Evolutionary conservation across 1,140 invertebrate genomes (phyloP).

Genomic region (Popillia japonica): DNA sequence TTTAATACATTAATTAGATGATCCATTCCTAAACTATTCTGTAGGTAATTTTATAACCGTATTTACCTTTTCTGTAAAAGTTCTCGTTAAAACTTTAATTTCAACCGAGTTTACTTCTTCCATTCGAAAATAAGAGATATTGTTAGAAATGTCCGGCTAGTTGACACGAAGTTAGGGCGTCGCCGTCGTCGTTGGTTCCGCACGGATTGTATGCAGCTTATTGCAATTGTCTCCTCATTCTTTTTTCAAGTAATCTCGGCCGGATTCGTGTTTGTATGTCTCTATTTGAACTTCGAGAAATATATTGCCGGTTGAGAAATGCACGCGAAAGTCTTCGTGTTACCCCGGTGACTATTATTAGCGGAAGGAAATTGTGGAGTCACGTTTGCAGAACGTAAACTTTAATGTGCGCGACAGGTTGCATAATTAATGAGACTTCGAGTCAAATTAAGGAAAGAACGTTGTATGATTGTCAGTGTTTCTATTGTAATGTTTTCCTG

Average conservation of each 20-base stretch:
- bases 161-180: not conserved
- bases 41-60: no score
- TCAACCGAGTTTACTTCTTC: no score
- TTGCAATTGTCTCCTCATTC: not conserved
- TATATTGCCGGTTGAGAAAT: not conserved
- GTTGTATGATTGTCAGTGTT: no score
- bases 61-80: no score
- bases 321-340: conserved; percentile 2
- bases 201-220: not conserved
- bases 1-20: no score
- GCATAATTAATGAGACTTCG: conserved; percentile 1
- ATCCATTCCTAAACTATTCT: no score
- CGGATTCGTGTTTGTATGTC: not conserved
- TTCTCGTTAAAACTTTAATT: no score
- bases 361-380: not conserved
- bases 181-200: not conserved
- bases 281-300: not conserved
- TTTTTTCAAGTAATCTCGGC: not conserved
- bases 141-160: not conserved
- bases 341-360: not conserved
- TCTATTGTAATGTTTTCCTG: no score
- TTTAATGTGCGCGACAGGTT: not conserved
- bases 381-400: not conserved
- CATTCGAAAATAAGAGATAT: not conserved
- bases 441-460: not conserved